phyloP scores from a whole-genome alignment of 2,888 invertebrate species.

The Cataglyphis albicans region DNA sequence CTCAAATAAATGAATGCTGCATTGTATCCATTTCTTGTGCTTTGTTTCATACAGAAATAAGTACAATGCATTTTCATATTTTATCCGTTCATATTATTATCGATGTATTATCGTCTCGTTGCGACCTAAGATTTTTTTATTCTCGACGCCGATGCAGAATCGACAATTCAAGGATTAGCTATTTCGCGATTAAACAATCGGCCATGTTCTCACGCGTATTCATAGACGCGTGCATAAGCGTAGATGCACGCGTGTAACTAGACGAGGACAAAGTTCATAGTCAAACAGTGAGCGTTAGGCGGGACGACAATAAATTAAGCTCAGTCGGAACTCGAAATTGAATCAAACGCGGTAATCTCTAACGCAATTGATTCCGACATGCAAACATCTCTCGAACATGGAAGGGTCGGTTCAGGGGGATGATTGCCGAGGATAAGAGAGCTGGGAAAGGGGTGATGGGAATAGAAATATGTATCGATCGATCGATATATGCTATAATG shows the following conservation, averaged over 20 bases:
- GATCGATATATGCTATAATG: conserved; percentile 72
- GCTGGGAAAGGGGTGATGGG: conserved; percentile 31
- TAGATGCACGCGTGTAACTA: conserved; percentile 58
- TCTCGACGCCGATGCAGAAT: background rate
- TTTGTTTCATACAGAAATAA: background rate
- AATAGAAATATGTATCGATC: conserved; percentile 60
- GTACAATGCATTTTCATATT: background rate
- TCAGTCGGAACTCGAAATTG: conserved; percentile 77
- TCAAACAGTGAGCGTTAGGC: conserved; percentile 71
- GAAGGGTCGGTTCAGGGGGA: conserved; percentile 47
- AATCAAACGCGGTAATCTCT: conserved; percentile 81
- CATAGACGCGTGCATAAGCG: conserved; percentile 36
- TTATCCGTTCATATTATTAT: background rate
- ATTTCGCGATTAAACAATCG: conserved; percentile 56
- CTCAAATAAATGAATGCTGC: background rate
- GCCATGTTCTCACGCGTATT: conserved; percentile 54
- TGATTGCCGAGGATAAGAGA: conserved; percentile 58
- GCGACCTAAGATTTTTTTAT: background rate
- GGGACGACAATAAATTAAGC: conserved; percentile 78
- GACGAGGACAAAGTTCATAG: conserved; percentile 65
- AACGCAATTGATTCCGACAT: conserved; percentile 77
- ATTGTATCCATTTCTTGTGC: background rate
- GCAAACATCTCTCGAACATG: conserved; percentile 69
- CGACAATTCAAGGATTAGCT: conserved; percentile 47
- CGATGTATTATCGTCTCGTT: background rate